A percentile compares a stretch with the other conserved stretches of the same genome.
These are phyloP conservation scores for Solenopsis invicta DNA, from an alignment of 1,140 invertebrate genomes.

Conservation along the genomic window DNA sequence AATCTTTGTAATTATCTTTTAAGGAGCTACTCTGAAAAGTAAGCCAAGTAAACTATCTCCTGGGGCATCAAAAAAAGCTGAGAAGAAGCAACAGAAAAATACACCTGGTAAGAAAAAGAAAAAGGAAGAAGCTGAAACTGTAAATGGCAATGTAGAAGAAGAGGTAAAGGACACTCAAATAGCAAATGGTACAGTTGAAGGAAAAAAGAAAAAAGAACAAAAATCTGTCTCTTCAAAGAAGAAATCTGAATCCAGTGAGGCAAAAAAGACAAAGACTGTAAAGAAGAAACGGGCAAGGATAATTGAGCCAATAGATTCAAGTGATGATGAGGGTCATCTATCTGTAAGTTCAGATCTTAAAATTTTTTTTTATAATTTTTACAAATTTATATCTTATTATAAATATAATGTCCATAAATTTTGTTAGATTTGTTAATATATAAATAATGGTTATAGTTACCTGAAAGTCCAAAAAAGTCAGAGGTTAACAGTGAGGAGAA, in stretches of 20 bases:
- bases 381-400: not conserved
- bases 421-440: not conserved
- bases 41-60: slow-evolving; percentile 49
- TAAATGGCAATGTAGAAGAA: not conserved
- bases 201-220: not conserved
- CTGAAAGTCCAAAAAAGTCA: slow-evolving; percentile 59
- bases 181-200: not conserved
- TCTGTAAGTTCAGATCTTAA: slow-evolving; percentile 68
- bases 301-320: slow-evolving; percentile 75
- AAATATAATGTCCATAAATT: not conserved
- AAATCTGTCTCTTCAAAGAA: not conserved
- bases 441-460: slow-evolving; percentile 60
- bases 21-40: slow-evolving; percentile 42
- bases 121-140: slow-evolving; percentile 29
- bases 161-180: not conserved
- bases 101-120: slow-evolving; percentile 29
- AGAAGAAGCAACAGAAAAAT: slow-evolving; percentile 55
- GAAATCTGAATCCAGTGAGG: slow-evolving; percentile 27
- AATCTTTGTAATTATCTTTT: slow-evolving; percentile 13
- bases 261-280: not conserved
- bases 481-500: slow-evolving; percentile 24
- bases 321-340: slow-evolving; percentile 80
- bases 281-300: slow-evolving; percentile 69
- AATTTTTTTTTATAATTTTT: slow-evolving; percentile 1
- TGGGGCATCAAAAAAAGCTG: slow-evolving; percentile 33